A percentile compares a stretch with the other conserved stretches of the same genome.
phyloP scores from a whole-genome alignment of 2,888 invertebrate genomes.

The Hipparchia semele region DNA sequence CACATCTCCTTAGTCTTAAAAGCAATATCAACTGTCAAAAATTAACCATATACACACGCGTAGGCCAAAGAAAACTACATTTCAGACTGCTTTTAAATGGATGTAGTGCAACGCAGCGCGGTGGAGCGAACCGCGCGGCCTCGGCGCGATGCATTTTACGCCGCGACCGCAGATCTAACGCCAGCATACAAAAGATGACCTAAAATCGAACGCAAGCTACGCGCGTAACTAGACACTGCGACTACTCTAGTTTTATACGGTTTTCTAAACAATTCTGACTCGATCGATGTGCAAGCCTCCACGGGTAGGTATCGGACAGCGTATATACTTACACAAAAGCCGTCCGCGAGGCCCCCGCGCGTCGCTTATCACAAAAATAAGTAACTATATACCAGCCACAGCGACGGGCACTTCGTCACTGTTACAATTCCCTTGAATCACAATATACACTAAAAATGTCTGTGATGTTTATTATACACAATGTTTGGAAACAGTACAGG shows the following conservation, averaged over 20 bases:
- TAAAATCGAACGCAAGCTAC: constrained; percentile 78
- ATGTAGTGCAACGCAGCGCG: constrained; percentile 71
- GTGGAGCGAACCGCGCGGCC: constrained; percentile 75
- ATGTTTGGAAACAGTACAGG: constrained; percentile 48
- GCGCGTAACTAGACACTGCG: constrained; percentile 56
- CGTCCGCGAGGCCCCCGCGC: constrained; percentile 76
- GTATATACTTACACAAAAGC: constrained; percentile 76
- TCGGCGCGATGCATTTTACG: constrained; percentile 80
- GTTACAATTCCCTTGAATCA: constrained; percentile 61
- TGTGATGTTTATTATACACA: constrained; percentile 50
- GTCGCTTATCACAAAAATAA: constrained; percentile 83
- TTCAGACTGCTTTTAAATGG: constrained; percentile 73
- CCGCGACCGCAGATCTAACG: constrained; percentile 72
- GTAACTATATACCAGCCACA: constrained; percentile 82
- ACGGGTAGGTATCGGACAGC: constrained; percentile 57
- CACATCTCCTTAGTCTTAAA: constrained; percentile 61
- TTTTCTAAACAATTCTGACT: constrained; percentile 74
- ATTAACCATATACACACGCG: constrained; percentile 77
- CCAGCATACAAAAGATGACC: constrained; percentile 81
- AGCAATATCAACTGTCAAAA: constrained; percentile 83
- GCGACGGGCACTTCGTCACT: constrained; percentile 79
- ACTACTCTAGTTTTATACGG: constrained; percentile 65
- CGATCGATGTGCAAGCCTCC: constrained; percentile 54
- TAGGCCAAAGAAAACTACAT: constrained; percentile 76
- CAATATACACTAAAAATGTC: constrained; percentile 48